Evolutionary conservation across 2,113 vertebrate species (phyloP), one percentile per base, ranked within the genome.

Genomic region (Argyrosomus japonicus): DNA sequence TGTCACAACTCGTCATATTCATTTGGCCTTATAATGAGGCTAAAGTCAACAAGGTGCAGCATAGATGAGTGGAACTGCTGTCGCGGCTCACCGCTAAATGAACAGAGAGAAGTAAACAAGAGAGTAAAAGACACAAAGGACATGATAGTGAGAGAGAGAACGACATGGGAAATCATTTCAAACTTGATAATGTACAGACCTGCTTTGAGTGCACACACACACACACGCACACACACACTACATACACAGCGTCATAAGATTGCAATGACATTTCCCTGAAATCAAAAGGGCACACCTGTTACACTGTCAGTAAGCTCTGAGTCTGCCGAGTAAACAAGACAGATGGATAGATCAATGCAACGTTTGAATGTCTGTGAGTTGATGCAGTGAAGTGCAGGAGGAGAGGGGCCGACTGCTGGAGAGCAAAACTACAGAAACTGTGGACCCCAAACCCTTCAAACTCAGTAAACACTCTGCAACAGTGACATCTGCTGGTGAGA

Each of bases 1-100:
- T 95, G 93, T 94, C 92, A 94, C 89, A 94, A 94, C 93, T 94
- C 88, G 91, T 96, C 95, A 95, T 91, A 93, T 95, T 94, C 90
- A 95, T 95, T 95, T 95, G 93, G 93, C 84, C 83, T 88, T 85
- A 75, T 95, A 95, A 96, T 95, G 94, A 94, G 91, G 78, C 89
- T 90, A 80, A 89, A 91, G 93, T 94, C 93, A 93, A 93, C 94
- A 94, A 91, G 89, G 90, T 91, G 87, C 92, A 87, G 86, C 89
- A 64, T 36, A 87, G 88, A 89, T 43, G 86, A 91, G 82, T 43
- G 80, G 84, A 90, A 88, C n/a, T 7, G 83, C 82, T 63, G 72
- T 75, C 43, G 74, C 18, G 4, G 45, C 43, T 82, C 63, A 12
- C 29, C 1, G 17, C 69, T 83, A 82, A 87, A 89, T 75, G 68